phyloP scores from a whole-genome alignment of 1,140 invertebrate genomes.

The Orchesella cincta region DNA sequence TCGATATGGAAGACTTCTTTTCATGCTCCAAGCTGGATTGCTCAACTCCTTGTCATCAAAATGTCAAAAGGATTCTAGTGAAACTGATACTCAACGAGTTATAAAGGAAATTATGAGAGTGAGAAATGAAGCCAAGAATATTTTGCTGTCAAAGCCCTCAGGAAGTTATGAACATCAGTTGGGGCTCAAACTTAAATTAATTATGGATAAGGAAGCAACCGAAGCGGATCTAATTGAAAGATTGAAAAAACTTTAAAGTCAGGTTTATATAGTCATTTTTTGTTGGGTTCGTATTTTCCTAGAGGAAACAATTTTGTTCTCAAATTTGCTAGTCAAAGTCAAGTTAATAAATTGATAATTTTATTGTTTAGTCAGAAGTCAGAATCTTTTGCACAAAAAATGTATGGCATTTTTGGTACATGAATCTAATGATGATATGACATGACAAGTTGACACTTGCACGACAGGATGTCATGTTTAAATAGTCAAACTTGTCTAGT shows the following conservation, averaged over 20 bases:
- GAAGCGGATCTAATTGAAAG: neutral
- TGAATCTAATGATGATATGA: too few species aligned
- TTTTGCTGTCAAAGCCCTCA: neutral
- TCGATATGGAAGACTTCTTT: neutral
- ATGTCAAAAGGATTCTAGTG: neutral
- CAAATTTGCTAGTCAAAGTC: neutral
- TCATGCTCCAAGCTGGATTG: neutral
- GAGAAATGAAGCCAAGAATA: neutral
- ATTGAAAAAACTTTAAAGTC: neutral
- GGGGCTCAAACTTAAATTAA: neutral
- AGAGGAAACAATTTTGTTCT: too few species aligned
- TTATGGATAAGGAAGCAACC: neutral
- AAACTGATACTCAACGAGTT: neutral
- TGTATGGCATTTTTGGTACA: too few species aligned
- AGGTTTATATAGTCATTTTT: neutral
- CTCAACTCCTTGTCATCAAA: neutral
- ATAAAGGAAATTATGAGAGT: neutral
- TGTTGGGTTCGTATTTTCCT: too few species aligned
- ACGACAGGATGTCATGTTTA: too few species aligned
- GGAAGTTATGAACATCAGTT: conserved; percentile 8
- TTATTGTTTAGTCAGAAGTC: neutral
- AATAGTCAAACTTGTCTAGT: too few species aligned
- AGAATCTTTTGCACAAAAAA: neutral
- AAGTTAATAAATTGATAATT: neutral
- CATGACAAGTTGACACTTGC: too few species aligned